These are phyloP conservation scores for Hofmannophila pseudospretella DNA, from an alignment of 2,888 invertebrate species.

Conservation along the genomic window DNA sequence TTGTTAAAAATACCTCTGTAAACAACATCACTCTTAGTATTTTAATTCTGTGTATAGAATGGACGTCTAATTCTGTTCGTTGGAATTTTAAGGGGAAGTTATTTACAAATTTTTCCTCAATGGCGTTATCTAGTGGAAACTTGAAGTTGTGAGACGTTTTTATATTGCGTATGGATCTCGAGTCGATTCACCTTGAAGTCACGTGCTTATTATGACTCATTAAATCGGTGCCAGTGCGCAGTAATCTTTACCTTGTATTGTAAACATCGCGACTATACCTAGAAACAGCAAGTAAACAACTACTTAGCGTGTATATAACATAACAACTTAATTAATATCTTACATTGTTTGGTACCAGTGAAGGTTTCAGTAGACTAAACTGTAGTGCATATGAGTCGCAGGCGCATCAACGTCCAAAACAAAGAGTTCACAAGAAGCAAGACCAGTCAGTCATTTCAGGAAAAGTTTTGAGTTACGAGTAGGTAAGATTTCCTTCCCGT, in stretches of 20 bases:
- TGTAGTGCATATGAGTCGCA: too few species aligned
- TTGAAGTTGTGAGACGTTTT: constrained; percentile 20
- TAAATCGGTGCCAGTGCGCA: constrained; percentile 13
- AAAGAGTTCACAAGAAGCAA: too few species aligned
- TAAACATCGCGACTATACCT: constrained; percentile 22
- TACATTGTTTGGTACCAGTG: too few species aligned
- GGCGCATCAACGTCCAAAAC: too few species aligned
- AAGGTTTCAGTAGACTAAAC: too few species aligned
- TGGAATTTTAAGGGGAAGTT: not conserved
- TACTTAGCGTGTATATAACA: not conserved
- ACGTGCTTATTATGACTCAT: constrained; percentile 53
- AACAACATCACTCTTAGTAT: not conserved
- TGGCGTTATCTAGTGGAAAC: constrained; percentile 9
- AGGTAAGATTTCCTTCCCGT: too few species aligned
- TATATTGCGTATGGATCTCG: constrained; percentile 15
- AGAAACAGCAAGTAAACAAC: not conserved
- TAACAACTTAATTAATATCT: too few species aligned
- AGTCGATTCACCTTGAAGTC: constrained; percentile 57
- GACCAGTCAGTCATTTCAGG: too few species aligned
- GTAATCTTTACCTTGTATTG: constrained; percentile 21
- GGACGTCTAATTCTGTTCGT: not conserved
- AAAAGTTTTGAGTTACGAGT: too few species aligned
- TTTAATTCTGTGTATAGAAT: not conserved
- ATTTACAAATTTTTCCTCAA: constrained; percentile 2
- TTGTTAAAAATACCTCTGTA: too few species aligned